Evolutionary conservation across 2,888 invertebrate species (phyloP).

Genomic region (Empis stercorea): DNA sequence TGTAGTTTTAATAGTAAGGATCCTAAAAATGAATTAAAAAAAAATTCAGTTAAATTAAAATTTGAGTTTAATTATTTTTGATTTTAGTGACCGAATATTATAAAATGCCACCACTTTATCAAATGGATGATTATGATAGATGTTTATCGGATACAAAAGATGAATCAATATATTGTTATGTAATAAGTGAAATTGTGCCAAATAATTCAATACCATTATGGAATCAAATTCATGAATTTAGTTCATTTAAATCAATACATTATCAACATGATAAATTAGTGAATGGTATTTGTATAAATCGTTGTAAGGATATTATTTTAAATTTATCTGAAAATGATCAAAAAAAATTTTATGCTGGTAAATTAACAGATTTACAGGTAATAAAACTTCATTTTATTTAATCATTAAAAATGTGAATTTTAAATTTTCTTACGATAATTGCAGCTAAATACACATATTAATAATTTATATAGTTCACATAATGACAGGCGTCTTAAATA

Average conservation of each 20-base stretch:
- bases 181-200: constrained; percentile 23
- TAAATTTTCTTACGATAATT: too few relatives aligned
- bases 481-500: constrained; percentile 19
- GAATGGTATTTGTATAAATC: constrained; percentile 24
- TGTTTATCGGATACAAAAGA: constrained; percentile 24
- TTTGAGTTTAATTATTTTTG: too few relatives aligned
- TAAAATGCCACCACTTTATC: constrained; percentile 30
- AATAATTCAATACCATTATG: neutral
- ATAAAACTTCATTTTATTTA: too few relatives aligned
- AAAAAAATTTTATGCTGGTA: neutral
- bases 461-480: constrained; percentile 18
- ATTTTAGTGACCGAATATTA: constrained; percentile 29
- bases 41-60: too few relatives aligned
- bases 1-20: too few relatives aligned
- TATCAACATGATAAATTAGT: constrained; percentile 27
- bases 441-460: neutral
- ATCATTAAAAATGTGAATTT: too few relatives aligned
- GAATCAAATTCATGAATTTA: neutral
- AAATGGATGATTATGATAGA: constrained; percentile 30
- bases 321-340: neutral
- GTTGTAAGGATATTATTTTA: constrained; percentile 17
- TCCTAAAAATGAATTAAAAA: too few relatives aligned
- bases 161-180: constrained; percentile 23
- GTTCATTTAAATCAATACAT: constrained; percentile 20
- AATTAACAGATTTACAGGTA: neutral